Base-by-base conservation (phyloP, 2,797 vertebrate genomes). In the Tolypeutes matacus region DNA sequence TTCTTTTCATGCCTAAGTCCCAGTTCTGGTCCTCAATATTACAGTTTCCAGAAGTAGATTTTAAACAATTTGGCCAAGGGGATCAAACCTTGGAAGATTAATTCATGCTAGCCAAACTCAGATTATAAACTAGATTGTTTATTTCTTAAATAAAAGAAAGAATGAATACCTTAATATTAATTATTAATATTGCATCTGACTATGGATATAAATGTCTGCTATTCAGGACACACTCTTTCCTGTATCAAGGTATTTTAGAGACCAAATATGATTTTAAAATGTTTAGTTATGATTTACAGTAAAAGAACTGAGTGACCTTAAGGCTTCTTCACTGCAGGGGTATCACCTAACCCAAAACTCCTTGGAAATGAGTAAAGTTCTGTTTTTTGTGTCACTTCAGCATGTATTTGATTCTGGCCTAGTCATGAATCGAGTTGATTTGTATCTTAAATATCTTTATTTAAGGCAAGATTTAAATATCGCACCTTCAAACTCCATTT, bases 31-130 rank as follows among this genome's bases (percentile, higher is more conserved):
- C 27, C 9, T 93, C 34, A 85, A 49, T 81, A 84, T 31, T 76
- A 39, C 12, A 73, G n/a, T 6, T 83, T 87, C 15, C 76, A 39
- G 73, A 92, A 92, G 49, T 73, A 36, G 58, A 82, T 87, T 90
- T 95, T 90, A 93, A 75, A 49, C 64, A 62, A 18, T 82, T 92
- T 93, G 42, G 27, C 11, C 89, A 90, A 82, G n/a, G 83, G 62
- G 29, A 69, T 83, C 78, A 78, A 82, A 46, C 49, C 78, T 53
- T 72, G 67, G 51, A 81, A 96, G 70, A 72, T 84, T 84, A 96
- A 72, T 86, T 60, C 75, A 60, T 75, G 67, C 17, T 86, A 95
- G 65, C 49, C 39, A 89, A 90, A 92, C 23, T 76, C 58, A 62
- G 23, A 85, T 69, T 42, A 65, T 73, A 86, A 94, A 78, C 75